Evolutionary conservation across 2,888 invertebrate genomes (phyloP).

Genomic region (Elmis aenea): DNA sequence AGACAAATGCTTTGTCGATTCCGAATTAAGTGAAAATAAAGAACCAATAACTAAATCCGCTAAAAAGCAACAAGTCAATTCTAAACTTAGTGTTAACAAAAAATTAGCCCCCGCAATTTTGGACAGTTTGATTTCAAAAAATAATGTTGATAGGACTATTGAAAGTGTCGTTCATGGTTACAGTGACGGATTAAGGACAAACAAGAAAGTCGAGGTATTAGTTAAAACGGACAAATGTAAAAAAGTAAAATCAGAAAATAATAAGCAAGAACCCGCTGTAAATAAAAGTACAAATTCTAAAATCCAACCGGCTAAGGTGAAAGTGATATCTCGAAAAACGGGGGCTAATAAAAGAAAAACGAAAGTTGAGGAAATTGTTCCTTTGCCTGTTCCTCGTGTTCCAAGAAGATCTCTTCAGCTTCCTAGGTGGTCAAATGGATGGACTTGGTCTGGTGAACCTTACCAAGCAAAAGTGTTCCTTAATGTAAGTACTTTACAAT

Average conservation of each 20-base stretch:
- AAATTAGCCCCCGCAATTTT: slow-evolving; percentile 43
- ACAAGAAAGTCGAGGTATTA: slow-evolving; percentile 20
- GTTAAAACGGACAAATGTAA: slow-evolving; percentile 13
- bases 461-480: slow-evolving; percentile 80
- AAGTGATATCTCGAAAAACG: slow-evolving; percentile 23
- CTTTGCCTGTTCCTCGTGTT: slow-evolving; percentile 29
- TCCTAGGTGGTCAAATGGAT: slow-evolving; percentile 85
- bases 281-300: slow-evolving; percentile 25
- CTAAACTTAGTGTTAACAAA: slow-evolving; percentile 21
- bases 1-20: slow-evolving; percentile 27
- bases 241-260: slow-evolving; percentile 11
- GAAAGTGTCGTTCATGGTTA: slow-evolving; percentile 41
- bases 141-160: slow-evolving; percentile 53
- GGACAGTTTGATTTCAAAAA: slow-evolving; percentile 55
- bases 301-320: slow-evolving; percentile 17
- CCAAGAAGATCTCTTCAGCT: slow-evolving; percentile 38
- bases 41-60: slow-evolving; percentile 24
- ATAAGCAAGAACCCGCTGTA: slow-evolving; percentile 9
- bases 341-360: slow-evolving; percentile 34
- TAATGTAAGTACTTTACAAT: slow-evolving; percentile 67
- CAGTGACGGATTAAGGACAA: slow-evolving; percentile 36
- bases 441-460: slow-evolving; percentile 85
- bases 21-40: slow-evolving; percentile 31
- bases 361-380: slow-evolving; percentile 29
- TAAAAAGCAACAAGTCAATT: slow-evolving; percentile 23